A percentile compares a stretch with the other conserved stretches of the same genome.
phyloP scores from a whole-genome alignment of 2,797 vertebrate species.

The Staurois parvus region DNA sequence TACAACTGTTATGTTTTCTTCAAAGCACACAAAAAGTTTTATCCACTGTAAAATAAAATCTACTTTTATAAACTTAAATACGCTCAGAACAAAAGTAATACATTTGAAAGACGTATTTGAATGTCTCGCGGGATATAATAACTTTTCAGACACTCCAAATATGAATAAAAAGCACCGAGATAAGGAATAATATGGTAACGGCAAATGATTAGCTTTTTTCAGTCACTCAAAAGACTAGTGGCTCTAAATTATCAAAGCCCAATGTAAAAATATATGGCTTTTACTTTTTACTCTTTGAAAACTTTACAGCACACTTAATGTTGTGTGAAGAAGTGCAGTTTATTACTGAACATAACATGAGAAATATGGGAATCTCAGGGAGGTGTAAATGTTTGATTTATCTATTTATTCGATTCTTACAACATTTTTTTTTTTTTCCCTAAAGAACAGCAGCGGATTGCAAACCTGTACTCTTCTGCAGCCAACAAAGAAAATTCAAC shows the following conservation, averaged over 20 bases:
- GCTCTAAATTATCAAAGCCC: neutral
- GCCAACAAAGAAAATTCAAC: slow-evolving; percentile 1
- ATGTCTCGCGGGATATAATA: neutral
- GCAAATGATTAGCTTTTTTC: neutral
- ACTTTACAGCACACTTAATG: slow-evolving; percentile 27
- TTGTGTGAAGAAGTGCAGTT: slow-evolving; percentile 26
- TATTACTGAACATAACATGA: slow-evolving; percentile 11
- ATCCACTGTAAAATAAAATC: neutral
- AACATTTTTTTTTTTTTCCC: neutral
- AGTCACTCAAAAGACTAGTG: neutral
- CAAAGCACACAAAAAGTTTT: neutral
- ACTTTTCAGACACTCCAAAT: neutral
- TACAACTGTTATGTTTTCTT: neutral
- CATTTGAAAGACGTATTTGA: neutral
- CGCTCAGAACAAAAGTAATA: neutral
- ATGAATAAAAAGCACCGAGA: neutral
- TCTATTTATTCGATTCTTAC: slow-evolving; percentile 6
- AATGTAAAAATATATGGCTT: slow-evolving; percentile 15
- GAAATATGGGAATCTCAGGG: slow-evolving; percentile 24
- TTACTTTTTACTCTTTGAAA: slow-evolving; percentile 9
- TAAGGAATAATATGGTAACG: neutral
- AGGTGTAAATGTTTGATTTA: slow-evolving; percentile 31
- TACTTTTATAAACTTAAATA: neutral
- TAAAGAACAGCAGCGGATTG: neutral
- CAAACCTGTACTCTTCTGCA: neutral